phyloP scores from a whole-genome alignment of 2,888 invertebrate genomes.

The Salticus scenicus region DNA sequence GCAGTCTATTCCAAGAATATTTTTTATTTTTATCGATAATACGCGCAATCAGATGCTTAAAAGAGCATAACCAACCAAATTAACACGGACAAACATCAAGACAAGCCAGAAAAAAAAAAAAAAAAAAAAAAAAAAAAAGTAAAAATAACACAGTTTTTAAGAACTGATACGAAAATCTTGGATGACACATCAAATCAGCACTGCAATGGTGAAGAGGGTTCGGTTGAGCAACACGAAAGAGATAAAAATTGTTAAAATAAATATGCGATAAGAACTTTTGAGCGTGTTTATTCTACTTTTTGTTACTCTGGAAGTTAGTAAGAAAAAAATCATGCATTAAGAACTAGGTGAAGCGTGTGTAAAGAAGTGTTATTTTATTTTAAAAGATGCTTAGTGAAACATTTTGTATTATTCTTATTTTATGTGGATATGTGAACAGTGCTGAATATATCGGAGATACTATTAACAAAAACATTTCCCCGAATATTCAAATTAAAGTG shows the following conservation, averaged over 20 bases:
- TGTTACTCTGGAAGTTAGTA: no score
- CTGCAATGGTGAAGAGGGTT: constrained; percentile 23
- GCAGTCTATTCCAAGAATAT: no score
- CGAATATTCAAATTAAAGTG: no score
- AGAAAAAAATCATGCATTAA: no score
- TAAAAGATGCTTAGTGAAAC: constrained; percentile 31
- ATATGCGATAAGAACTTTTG: constrained; percentile 48
- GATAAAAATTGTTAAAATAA: constrained; percentile 66
- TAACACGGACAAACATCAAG: no score
- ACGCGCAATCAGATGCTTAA: neutral
- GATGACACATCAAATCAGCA: constrained; percentile 64
- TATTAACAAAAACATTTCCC: neutral
- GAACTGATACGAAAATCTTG: neutral
- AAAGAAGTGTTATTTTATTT: neutral
- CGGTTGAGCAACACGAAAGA: constrained; percentile 28
- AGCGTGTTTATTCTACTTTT: no score
- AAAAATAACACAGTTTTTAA: no score
- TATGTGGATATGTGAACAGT: neutral
- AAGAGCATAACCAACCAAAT: neutral
- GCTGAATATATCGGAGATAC: neutral
- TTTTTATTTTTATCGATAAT: neutral
- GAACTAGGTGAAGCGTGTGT: neutral
- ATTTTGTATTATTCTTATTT: neutral
- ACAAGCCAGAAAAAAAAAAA: no score
- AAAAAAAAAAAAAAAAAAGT: no score